These are phyloP conservation scores for Odontothrips loti DNA, from an alignment of 2,888 invertebrate genomes.

Conservation along the genomic window DNA sequence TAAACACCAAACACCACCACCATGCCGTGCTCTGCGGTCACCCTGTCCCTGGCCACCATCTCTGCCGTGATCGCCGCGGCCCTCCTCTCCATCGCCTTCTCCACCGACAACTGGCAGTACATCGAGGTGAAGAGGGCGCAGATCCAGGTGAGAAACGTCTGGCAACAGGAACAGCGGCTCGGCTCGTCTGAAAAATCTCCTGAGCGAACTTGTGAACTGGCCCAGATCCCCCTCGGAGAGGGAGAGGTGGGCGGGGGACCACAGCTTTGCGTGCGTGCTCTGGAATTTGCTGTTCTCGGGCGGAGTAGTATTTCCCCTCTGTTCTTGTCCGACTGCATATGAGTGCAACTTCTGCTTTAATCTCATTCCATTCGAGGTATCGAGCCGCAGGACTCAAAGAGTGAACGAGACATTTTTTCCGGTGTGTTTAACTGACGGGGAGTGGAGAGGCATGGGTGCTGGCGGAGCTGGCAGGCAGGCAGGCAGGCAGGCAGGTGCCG, in stretches of 20 bases:
- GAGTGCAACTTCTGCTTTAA: too few species aligned
- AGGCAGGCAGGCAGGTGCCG: background rate
- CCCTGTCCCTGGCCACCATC: slow-evolving; percentile 91
- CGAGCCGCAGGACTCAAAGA: background rate
- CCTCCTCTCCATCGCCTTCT: slow-evolving; percentile 87
- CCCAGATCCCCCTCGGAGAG: too few species aligned
- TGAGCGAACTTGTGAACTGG: too few species aligned
- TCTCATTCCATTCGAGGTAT: background rate
- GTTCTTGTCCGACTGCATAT: too few species aligned
- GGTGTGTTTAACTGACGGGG: too few species aligned
- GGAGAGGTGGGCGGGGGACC: too few species aligned
- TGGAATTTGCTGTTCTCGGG: too few species aligned
- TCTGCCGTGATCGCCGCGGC: slow-evolving; percentile 92
- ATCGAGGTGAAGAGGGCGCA: slow-evolving; percentile 84
- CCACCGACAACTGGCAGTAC: slow-evolving; percentile 95
- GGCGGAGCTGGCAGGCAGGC: too few species aligned
- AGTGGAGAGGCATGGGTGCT: too few species aligned
- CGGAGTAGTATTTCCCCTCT: too few species aligned
- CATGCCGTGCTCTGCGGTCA: slow-evolving; percentile 93
- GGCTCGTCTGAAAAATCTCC: too few species aligned
- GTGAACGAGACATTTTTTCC: background rate
- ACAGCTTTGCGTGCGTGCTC: too few species aligned
- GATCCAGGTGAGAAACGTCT: slow-evolving; percentile 79
- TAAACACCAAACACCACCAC: background rate
- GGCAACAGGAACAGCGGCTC: background rate